Base-by-base conservation (phyloP, 1,140 invertebrate species). In the Olivierus martensii region DNA sequence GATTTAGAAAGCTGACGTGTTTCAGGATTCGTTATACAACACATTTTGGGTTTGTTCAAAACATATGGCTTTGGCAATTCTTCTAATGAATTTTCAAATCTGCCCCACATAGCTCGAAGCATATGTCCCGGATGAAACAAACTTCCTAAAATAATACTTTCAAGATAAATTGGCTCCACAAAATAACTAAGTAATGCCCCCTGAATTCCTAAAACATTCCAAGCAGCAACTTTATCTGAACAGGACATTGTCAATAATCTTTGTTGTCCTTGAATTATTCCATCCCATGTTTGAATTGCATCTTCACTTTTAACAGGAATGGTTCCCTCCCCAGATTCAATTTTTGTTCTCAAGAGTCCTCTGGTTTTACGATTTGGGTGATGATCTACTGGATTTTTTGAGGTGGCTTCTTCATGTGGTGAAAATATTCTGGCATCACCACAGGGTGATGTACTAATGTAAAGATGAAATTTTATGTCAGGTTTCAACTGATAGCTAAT, bases 401-500 rank as follows among this genome's bases (percentile, higher is more conserved):
- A 28, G 9, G 28, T 28, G 4, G 28, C 28, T 36, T 75, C 73
- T 62, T 53, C 75, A 38, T 62, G 57, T 10, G 61, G 60, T 34
- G 51, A 62, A 53, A 64, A 64, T 3, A 64, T 52, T 21, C 57
- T 28, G 14, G 59, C 63, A 58, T 97, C 93, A 11, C 93, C 93
- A 73, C 93, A 98, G 7, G 93, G 93, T 15, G 91, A 87, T 28
- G 91, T 93, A 72, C 87, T 95, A 59, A 98, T 92, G 67, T 90
- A 97, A 61, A 96, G 73, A 73, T 96, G 90, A 68, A 98, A 83
- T 63, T 59, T 63, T 6, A 65, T 51, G 41, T 58, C n/a, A 9
- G 55, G 53, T 21, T 65, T 65, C 14, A 65, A 37, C 6, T 56
- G 53, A 19, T 52, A 43, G 15, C 38, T 18, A 2, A 9, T 9